These are phyloP conservation scores for Chamaea fasciata DNA, from an alignment of 2,113 vertebrate genomes.

Conservation along the genomic window DNA sequence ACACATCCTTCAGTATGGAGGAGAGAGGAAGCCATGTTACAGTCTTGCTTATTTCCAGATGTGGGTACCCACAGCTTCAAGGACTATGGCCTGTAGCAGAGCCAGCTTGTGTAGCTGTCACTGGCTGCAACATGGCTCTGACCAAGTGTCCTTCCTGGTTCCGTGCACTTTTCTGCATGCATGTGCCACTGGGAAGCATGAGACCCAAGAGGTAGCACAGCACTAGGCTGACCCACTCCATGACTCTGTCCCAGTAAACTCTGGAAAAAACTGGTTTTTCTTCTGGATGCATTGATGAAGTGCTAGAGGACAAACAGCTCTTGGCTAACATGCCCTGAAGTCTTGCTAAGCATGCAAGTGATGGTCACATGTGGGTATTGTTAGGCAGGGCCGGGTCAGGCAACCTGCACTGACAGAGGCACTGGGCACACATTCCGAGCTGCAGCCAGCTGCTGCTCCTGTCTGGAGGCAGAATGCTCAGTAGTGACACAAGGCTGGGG, in stretches of 20 bases:
- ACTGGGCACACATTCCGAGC: rapidly evolving
- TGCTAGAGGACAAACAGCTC: neutral
- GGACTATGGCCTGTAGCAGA: rapidly evolving
- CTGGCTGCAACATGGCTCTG: neutral
- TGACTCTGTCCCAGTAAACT: neutral
- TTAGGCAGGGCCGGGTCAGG: rapidly evolving
- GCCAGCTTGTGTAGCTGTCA: neutral
- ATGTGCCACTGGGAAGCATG: neutral
- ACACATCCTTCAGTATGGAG: neutral
- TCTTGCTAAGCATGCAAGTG: rapidly evolving
- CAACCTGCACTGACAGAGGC: rapidly evolving
- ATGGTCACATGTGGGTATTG: rapidly evolving
- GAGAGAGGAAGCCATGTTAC: conserved; percentile 5
- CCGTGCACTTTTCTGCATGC: neutral
- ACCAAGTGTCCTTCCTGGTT: rapidly evolving
- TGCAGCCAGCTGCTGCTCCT: rapidly evolving
- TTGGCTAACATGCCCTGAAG: rapidly evolving
- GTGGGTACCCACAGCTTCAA: neutral
- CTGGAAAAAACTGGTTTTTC: neutral
- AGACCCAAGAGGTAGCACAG: neutral
- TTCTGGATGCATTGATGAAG: neutral
- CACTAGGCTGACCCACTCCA: neutral
- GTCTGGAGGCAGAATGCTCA: neutral
- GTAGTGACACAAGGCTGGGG: neutral
- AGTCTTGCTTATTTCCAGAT: neutral